phyloP scores from a whole-genome alignment of 1,140 invertebrate genomes.

The Drosophila sp. region DNA sequence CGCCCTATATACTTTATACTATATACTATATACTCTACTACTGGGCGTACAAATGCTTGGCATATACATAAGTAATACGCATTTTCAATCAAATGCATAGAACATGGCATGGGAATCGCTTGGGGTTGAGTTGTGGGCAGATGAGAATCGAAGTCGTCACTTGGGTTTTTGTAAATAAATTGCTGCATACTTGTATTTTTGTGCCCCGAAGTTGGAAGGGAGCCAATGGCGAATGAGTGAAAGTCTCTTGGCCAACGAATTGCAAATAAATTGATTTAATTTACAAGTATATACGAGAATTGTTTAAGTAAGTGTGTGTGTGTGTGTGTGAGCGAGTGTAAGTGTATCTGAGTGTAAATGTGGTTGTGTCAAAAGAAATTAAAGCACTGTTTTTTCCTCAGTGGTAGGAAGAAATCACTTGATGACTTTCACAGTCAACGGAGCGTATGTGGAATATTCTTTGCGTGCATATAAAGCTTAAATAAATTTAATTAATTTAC shows the following conservation, averaged over 20 bases:
- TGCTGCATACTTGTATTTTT: constrained; percentile 79
- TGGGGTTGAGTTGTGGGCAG: too few species aligned
- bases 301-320: constrained; percentile 33
- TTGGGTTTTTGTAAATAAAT: constrained; percentile 67
- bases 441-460: constrained; percentile 45
- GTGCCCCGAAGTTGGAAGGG: constrained; percentile 33
- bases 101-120: not conserved
- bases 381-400: constrained; percentile 61
- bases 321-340: constrained; percentile 5
- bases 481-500: constrained; percentile 73
- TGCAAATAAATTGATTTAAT: constrained; percentile 79
- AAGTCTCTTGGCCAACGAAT: constrained; percentile 52
- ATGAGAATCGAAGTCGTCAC: constrained; percentile 34
- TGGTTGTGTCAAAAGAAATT: constrained; percentile 70
- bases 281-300: constrained; percentile 64
- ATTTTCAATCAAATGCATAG: constrained; percentile 75
- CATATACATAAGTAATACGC: constrained; percentile 73
- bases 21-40: too few species aligned
- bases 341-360: constrained; percentile 4
- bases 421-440: constrained; percentile 57
- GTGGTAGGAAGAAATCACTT: constrained; percentile 31
- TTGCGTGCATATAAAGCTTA: constrained; percentile 21
- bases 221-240: constrained; percentile 39
- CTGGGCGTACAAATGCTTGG: constrained; percentile 47
- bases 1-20: constrained; percentile 60